Evolutionary conservation across 2,113 vertebrate genomes (phyloP).

Genomic region (Columba janthina): DNA sequence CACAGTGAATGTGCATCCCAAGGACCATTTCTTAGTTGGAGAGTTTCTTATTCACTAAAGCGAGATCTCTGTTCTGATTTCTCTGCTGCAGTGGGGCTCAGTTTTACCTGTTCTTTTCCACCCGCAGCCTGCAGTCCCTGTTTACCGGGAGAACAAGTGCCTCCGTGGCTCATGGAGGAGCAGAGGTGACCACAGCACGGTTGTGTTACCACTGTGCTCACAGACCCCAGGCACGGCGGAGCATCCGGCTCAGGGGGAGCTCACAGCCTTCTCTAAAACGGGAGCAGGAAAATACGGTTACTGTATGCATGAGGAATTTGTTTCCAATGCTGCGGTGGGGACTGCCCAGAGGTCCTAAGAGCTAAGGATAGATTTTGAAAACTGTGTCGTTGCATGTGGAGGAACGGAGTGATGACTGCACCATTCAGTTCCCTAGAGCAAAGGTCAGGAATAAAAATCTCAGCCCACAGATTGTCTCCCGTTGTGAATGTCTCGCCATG

Average conservation of each 20-base stretch:
- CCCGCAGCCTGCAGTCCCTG: background rate
- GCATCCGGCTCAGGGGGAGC: background rate
- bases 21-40: background rate
- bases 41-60: background rate
- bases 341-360: background rate
- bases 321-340: background rate
- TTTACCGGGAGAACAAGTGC: background rate
- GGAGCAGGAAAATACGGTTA: background rate
- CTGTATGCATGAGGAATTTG: background rate
- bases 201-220: background rate
- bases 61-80: background rate
- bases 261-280: background rate
- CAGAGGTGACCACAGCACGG: background rate
- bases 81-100: background rate
- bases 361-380: background rate
- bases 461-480: background rate
- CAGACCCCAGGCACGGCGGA: background rate
- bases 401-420: background rate
- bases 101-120: background rate
- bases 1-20: background rate
- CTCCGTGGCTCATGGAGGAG: background rate
- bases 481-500: background rate
- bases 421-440: background rate
- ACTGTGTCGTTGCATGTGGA: accelerated
- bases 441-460: background rate